Evolutionary conservation across 2,113 vertebrate species (phyloP).

Genomic region (Gymnarchus niloticus): DNA sequence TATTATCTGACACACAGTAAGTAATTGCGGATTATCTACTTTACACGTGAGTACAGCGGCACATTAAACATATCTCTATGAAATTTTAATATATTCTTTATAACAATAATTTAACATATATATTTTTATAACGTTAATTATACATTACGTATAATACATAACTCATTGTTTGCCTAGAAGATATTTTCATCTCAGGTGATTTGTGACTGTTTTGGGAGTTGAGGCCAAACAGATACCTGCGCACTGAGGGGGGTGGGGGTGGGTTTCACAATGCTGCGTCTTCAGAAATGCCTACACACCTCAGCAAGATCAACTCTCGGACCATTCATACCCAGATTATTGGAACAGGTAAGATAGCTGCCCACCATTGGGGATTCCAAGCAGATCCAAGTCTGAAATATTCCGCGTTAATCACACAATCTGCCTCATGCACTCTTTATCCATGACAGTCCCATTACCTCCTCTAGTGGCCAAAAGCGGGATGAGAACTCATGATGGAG

Average conservation of each 20-base stretch:
- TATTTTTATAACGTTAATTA: slow-evolving; percentile 6
- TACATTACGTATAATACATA: background rate
- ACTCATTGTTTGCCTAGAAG: slow-evolving; percentile 12
- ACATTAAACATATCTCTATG: background rate
- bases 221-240: background rate
- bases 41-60: slow-evolving; percentile 8
- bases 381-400: background rate
- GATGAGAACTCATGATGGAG: slow-evolving; percentile 23
- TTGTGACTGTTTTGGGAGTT: background rate
- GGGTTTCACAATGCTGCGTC: background rate
- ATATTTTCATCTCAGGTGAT: background rate
- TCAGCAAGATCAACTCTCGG: background rate
- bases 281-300: background rate
- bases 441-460: slow-evolving; percentile 27
- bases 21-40: background rate
- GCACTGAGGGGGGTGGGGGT: background rate
- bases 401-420: slow-evolving; percentile 1
- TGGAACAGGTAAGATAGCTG: background rate
- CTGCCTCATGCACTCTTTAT: background rate
- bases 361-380: background rate
- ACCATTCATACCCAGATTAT: background rate
- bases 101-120: slow-evolving; percentile 10
- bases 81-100: background rate
- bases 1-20: slow-evolving; percentile 5
- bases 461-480: slow-evolving; percentile 49